phyloP scores from a whole-genome alignment of 2,113 vertebrate genomes.

The Gnathonemus longibarbis region DNA sequence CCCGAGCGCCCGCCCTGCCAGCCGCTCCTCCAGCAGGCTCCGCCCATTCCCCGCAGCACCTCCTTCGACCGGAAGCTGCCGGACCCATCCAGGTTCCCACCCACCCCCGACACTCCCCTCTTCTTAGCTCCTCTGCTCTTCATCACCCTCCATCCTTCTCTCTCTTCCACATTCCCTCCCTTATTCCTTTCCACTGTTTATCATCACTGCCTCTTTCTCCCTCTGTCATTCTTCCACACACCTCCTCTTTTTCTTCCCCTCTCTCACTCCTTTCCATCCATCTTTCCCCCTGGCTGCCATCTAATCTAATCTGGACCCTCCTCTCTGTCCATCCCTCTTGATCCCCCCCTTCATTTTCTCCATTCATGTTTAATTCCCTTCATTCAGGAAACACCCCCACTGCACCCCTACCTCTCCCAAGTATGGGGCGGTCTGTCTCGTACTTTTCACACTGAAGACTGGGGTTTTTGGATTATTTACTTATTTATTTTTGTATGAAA shows the following conservation, averaged over 20 bases:
- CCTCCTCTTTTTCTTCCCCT: slow-evolving; percentile 13
- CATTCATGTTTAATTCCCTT: not conserved
- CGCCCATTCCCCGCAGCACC: slow-evolving; percentile 85
- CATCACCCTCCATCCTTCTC: not conserved
- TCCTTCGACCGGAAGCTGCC: slow-evolving; percentile 91
- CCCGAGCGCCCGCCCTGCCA: slow-evolving; percentile 81
- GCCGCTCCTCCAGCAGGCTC: slow-evolving; percentile 80
- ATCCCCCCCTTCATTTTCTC: not conserved
- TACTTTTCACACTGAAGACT: not conserved
- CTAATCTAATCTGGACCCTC: not conserved
- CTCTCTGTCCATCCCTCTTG: slow-evolving; percentile 12
- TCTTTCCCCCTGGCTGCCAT: not conserved
- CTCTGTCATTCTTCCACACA: not conserved
- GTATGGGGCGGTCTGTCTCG: not conserved
- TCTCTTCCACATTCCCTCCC: not conserved
- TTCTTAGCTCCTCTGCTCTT: not conserved
- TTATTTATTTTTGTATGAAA: not conserved
- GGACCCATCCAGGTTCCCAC: slow-evolving; percentile 77
- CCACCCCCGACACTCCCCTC: not conserved
- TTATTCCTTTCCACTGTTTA: slow-evolving; percentile 14
- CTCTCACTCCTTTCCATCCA: not conserved
- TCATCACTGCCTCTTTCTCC: slow-evolving; percentile 30
- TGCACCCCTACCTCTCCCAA: not conserved
- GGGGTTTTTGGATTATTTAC: not conserved
- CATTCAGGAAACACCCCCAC: not conserved